These are phyloP conservation scores for Styela clava DNA, from an alignment of 23 tunicate genomes.

Conservation along the genomic window DNA sequence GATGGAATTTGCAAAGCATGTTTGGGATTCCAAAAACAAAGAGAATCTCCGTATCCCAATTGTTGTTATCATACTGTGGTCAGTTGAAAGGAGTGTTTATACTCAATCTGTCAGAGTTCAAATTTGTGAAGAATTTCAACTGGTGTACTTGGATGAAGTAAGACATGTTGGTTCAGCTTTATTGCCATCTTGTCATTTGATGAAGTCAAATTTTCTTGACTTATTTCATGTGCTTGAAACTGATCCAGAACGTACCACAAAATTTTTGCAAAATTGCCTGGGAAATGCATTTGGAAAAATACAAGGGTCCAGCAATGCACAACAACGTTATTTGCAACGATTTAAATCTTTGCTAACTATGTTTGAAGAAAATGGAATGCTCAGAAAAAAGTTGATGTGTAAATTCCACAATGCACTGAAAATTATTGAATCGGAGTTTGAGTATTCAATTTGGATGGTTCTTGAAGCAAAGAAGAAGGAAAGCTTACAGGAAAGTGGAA, in stretches of 20 bases:
- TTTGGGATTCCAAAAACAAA: conserved; percentile 22
- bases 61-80: conserved; percentile 10
- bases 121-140: conserved; percentile 30
- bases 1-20: conserved; percentile 60
- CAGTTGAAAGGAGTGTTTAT: not conserved
- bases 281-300: conserved; percentile 26
- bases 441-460: not conserved
- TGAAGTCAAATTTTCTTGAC: conserved; percentile 32
- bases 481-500: not conserved
- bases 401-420: not conserved
- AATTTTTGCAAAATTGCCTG: not conserved
- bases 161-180: conserved; percentile 35
- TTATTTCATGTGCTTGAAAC: conserved; percentile 20
- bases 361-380: not conserved
- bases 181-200: conserved; percentile 28
- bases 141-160: conserved; percentile 56
- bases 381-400: not conserved
- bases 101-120: conserved; percentile 1
- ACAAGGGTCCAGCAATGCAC: not conserved
- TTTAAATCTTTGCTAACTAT: not conserved
- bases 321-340: not conserved
- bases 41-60: not conserved
- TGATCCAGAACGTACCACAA: not conserved
- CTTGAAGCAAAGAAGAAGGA: not conserved
- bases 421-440: not conserved